Conservation (phyloP, 2,888 invertebrate species). For the Gryllus longicercus region DNA sequence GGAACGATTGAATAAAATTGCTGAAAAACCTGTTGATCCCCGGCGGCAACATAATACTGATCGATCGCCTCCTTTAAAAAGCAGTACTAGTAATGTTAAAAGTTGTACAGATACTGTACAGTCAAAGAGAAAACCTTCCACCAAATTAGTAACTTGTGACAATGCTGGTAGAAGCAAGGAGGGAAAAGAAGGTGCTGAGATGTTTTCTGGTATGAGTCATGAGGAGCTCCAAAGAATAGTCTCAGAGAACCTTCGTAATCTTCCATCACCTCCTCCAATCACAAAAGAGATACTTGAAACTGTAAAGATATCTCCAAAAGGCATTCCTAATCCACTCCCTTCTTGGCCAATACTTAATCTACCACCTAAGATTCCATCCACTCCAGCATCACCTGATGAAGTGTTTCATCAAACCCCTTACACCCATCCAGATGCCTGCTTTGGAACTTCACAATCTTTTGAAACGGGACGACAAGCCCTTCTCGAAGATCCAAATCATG, state of each 20-base stretch:
- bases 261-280: slow-evolving; percentile 32
- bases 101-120: background rate
- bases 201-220: slow-evolving; percentile 32
- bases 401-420: no score
- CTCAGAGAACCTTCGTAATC: slow-evolving; percentile 25
- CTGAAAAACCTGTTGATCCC: background rate
- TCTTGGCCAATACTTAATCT: background rate
- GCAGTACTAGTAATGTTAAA: slow-evolving; percentile 17
- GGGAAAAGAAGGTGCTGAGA: background rate
- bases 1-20: background rate
- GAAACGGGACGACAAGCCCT: no score
- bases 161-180: background rate
- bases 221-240: slow-evolving; percentile 33
- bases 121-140: background rate
- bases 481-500: no score
- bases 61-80: background rate
- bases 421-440: no score
- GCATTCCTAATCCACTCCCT: background rate
- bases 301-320: slow-evolving; percentile 18
- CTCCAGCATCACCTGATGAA: background rate
- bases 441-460: no score
- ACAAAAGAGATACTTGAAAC: slow-evolving; percentile 31
- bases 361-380: background rate
- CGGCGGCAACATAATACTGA: background rate
- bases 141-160: background rate